These are phyloP conservation scores for Pollachius pollachius DNA, from an alignment of 2,113 vertebrate genomes.

Conservation along the genomic window DNA sequence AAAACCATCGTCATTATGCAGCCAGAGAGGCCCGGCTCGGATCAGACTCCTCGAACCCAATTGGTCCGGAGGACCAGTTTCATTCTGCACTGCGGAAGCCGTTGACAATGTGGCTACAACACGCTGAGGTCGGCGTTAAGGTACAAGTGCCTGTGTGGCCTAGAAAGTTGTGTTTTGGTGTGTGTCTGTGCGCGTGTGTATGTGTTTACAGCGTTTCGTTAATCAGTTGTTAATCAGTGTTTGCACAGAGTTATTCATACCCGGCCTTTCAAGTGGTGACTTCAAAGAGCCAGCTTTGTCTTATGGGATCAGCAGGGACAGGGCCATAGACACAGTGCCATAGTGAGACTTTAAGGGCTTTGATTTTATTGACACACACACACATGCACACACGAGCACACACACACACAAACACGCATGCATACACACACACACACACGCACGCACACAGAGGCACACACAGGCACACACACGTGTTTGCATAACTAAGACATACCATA, in stretches of 20 bases:
- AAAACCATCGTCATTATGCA: not conserved
- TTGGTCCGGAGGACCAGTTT: not conserved
- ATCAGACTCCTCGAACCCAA: no score
- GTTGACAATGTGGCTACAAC: conserved; percentile 15
- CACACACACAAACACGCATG: not conserved
- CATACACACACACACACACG: not conserved
- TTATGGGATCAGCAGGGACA: conserved; percentile 64
- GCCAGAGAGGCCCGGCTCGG: no score
- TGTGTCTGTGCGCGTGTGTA: conserved; percentile 6
- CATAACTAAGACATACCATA: no score
- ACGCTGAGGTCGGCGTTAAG: conserved; percentile 29
- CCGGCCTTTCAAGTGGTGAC: conserved; percentile 69
- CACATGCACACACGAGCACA: not conserved
- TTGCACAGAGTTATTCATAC: conserved; percentile 64
- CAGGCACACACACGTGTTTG: not conserved
- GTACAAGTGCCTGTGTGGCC: not conserved
- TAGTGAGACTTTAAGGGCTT: conserved; percentile 54
- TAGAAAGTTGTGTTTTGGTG: not conserved
- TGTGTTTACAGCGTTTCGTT: conserved; percentile 54
- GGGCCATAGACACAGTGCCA: conserved; percentile 31
- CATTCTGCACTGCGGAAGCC: not conserved
- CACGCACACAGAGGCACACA: not conserved
- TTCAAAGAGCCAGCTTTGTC: conserved; percentile 68
- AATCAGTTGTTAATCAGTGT: conserved; percentile 74
- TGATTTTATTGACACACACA: conserved; percentile 50